phyloP scores from a whole-genome alignment of 2,888 invertebrate genomes.

The Meloe dianella region DNA sequence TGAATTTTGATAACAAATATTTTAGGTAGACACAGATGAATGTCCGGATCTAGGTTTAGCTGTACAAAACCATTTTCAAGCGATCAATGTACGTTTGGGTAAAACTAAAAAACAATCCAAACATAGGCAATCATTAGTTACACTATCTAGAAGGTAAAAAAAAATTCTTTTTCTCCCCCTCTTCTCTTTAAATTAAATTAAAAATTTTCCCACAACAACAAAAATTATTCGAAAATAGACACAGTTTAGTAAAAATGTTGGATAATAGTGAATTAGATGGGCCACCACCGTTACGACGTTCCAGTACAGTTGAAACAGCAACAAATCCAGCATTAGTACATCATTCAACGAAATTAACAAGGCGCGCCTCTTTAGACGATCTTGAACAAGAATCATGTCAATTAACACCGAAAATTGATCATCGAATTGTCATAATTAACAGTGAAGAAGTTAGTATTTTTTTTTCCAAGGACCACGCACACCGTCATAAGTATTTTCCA shows the following conservation, averaged over 20 bases:
- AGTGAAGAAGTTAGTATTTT: constrained; percentile 69
- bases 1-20: constrained; percentile 15
- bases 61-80: constrained; percentile 88
- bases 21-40: constrained; percentile 81
- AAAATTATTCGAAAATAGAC: constrained; percentile 59
- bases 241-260: constrained; percentile 79
- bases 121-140: constrained; percentile 85
- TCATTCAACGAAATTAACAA: constrained; percentile 63
- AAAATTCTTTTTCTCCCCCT: constrained; percentile 13
- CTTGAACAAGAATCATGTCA: constrained; percentile 82
- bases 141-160: constrained; percentile 77
- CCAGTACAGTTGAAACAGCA: constrained; percentile 55
- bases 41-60: constrained; percentile 84
- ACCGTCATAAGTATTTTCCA: too few relatives aligned
- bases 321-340: constrained; percentile 46
- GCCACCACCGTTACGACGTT: constrained; percentile 71
- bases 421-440: constrained; percentile 77
- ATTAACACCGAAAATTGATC: constrained; percentile 80
- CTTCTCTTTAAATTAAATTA: not conserved
- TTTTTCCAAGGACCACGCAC: too few relatives aligned
- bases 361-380: constrained; percentile 80
- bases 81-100: constrained; percentile 80
- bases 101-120: constrained; percentile 74
- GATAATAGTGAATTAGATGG: constrained; percentile 74
- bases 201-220: constrained; percentile 10